Evolutionary conservation across 1,140 invertebrate genomes (phyloP).

Genomic region (Cydia pomonella): DNA sequence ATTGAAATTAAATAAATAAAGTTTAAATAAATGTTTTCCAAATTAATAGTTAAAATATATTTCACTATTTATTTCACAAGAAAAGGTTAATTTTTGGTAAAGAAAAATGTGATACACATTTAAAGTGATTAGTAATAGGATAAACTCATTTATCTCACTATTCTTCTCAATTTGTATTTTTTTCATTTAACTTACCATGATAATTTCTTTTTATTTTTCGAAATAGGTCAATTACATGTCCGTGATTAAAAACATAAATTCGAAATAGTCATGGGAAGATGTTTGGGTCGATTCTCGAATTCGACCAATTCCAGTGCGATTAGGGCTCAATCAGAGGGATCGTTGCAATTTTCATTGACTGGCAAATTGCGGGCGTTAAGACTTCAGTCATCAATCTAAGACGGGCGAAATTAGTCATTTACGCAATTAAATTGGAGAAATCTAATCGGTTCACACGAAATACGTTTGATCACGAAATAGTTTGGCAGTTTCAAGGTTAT

Average conservation of each 20-base stretch:
- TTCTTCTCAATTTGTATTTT: no score
- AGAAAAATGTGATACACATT: no score
- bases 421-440: conserved; percentile 27
- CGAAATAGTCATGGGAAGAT: conserved; percentile 74
- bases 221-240: conserved; percentile 40
- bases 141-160: no score
- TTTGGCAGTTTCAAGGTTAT: background rate
- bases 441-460: conserved; percentile 32
- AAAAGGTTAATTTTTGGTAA: no score
- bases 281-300: conserved; percentile 44
- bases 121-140: no score
- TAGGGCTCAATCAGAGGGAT: conserved; percentile 70
- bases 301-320: conserved; percentile 61
- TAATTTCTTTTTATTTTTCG: conserved; percentile 50
- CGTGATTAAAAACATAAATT: conserved; percentile 36
- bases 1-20: background rate
- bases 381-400: conserved; percentile 55
- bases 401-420: conserved; percentile 29
- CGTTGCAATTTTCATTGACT: conserved; percentile 77
- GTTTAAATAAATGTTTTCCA: no score
- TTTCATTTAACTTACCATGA: no score
- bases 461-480: conserved; percentile 12
- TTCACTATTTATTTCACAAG: no score
- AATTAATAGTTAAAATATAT: no score
- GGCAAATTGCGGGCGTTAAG: conserved; percentile 61